Base-by-base conservation (phyloP, 92 coral and sea anemone genomes). In the Epizoanthus scotinus region DNA sequence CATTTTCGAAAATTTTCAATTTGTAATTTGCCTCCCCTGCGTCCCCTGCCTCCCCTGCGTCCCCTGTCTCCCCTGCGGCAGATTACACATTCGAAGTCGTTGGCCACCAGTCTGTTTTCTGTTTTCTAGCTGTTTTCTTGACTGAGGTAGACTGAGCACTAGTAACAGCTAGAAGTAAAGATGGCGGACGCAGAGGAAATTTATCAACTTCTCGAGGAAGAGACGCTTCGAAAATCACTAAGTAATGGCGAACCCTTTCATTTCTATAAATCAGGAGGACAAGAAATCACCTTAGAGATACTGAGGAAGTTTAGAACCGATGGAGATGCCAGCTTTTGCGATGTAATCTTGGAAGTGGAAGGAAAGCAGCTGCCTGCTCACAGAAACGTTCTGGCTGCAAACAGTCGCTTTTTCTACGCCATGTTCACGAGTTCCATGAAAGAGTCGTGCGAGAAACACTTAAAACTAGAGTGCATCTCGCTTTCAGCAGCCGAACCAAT, bases 361-460 rank as follows among this genome's bases (percentile, higher is more conserved):
- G 91, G 89, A 10, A 87, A 78, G 65, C 89, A 89, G 34, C 80
- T 89, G 61, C 73, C 93, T 13, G 87, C 87, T 8, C 96, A 91
- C 65, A 90, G 89, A 9, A 89, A 92, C 68, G 86, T 91, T 29
- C 78, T 89, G 85, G 96, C 93, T 24, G 96, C 96, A 21, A 91
- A 78, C 65, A 84, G 97, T 68, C 91, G 83, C 38, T 87, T 92
- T 58, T 91, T 92, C 81, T 92, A 87, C 84, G 86, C 93, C 20
- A 89, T 92, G 93, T 92, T 92, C n/a, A 82, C 85, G 40, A 89
- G 97, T 67, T 91, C 93, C 10, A 92, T 92, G 97, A 74, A 84
- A 64, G 93, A 89, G 78, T 89, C 97, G 14, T 54, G 36, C 17
- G 89, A 92, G 61, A 86, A 82, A 44, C 81, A 68, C 26, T 79